Evolutionary conservation across 2,888 invertebrate species (phyloP), one percentile per base, ranked within the genome.

Genomic region (Prenolepis imparis): DNA sequence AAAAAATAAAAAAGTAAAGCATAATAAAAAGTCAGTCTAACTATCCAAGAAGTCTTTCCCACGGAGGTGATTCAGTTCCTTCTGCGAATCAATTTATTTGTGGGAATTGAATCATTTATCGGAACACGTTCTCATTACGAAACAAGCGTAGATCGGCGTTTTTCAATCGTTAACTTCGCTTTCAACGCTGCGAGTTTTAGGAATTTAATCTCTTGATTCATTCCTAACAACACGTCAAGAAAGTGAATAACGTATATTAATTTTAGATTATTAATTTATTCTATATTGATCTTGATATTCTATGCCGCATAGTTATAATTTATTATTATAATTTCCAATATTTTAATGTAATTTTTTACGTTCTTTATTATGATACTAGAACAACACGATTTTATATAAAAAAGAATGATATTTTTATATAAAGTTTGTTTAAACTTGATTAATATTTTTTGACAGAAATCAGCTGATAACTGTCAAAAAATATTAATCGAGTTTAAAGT

Each of bases 41-140:
- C 68, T 52, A 44, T 48, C 57, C 39, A 24, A 39, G 55, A 39
- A 39, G 39, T 63, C 61, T 80, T 86, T 84, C 86, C 67, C 83
- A 84, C 75, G 67, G 83, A 83, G 66, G 59, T 82, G 87, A 87
- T 59, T 84, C 87, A 57, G 52, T 57, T 67, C 55, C 55, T 41
- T 28, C 41, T 55, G 28, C 39, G 28, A 67, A 48, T 64, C 61
- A 21, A 21, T 74, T 52, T 72, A 72, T 88, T 87, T 63, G 81
- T 75, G 52, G 66, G 67, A 67, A 41, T 63, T 66, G 68, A 52
- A 72, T 82, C 88, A 75, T 84, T 88, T 78, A 81, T 88, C 63
- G 63, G 64, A 55, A 83, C 70, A 77, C n/a, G 52, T 88, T 82
- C 81, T 61, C 75, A 81, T 88, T 86, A 63, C 70, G 88, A 73